phyloP scores from a whole-genome alignment of 2,888 invertebrate genomes.

The Troides oblongomaculatus region DNA sequence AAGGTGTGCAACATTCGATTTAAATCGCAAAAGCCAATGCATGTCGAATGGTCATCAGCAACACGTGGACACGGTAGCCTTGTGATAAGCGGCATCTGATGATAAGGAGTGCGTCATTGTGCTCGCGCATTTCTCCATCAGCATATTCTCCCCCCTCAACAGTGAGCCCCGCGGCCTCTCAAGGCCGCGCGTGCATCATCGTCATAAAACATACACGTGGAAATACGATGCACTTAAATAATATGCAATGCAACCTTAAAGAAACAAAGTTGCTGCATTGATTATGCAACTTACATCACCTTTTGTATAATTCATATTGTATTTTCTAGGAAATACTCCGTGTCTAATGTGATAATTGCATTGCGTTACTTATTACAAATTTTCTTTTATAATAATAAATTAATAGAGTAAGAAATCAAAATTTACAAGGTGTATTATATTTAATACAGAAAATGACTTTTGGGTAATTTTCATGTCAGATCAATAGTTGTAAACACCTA shows the following conservation, averaged over 20 bases:
- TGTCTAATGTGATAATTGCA: neutral
- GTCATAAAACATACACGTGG: slow-evolving; percentile 62
- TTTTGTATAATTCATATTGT: slow-evolving; percentile 19
- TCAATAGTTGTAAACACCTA: too few relatives aligned
- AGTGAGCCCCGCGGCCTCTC: slow-evolving; percentile 18
- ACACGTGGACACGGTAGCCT: slow-evolving; percentile 64
- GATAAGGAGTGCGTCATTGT: slow-evolving; percentile 60
- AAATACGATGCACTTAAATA: slow-evolving; percentile 26
- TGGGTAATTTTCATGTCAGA: too few relatives aligned
- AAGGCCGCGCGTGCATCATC: slow-evolving; percentile 27
- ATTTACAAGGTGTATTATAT: too few relatives aligned
- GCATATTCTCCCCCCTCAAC: slow-evolving; percentile 30
- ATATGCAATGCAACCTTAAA: slow-evolving; percentile 23
- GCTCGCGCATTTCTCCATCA: slow-evolving; percentile 58
- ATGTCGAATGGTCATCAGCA: slow-evolving; percentile 38
- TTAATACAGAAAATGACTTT: too few relatives aligned
- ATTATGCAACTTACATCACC: slow-evolving; percentile 20
- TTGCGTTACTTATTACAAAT: too few relatives aligned
- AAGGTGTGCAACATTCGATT: neutral
- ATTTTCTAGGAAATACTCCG: slow-evolving; percentile 22
- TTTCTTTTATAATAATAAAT: too few relatives aligned
- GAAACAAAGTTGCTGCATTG: slow-evolving; percentile 15
- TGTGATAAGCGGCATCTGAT: slow-evolving; percentile 67
- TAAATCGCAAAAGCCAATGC: slow-evolving; percentile 18
- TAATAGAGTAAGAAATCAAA: too few relatives aligned